These are phyloP conservation scores for Drosophila neocordata DNA, from an alignment of 1,140 invertebrate species.

Conservation along the genomic window DNA sequence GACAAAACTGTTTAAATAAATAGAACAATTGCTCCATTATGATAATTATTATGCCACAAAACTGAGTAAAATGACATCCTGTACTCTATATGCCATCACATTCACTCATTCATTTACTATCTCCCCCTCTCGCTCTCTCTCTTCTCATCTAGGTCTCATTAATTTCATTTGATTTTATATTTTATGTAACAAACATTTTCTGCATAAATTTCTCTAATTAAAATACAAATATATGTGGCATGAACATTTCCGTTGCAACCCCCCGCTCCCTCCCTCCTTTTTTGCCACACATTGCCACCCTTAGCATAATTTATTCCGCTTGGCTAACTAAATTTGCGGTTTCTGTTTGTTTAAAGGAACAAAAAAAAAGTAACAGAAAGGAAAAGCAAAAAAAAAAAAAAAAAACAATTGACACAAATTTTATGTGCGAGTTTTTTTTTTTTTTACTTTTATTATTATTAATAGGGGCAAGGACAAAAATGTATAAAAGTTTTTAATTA, in stretches of 20 bases:
- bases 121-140: background rate
- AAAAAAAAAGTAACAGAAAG: background rate
- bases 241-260: constrained; percentile 39
- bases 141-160: constrained; percentile 23
- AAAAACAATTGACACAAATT: constrained; percentile 60
- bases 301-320: constrained; percentile 64
- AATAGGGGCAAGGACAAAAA: constrained; percentile 39
- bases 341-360: constrained; percentile 46
- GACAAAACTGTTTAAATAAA: background rate
- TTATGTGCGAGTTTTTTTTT: constrained; percentile 44
- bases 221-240: constrained; percentile 54
- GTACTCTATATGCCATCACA: background rate
- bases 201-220: constrained; percentile 55
- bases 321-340: constrained; percentile 70
- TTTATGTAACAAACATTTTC: constrained; percentile 36
- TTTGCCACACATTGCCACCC: background rate
- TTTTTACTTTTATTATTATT: background rate
- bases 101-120: too few relatives aligned
- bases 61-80: constrained; percentile 36
- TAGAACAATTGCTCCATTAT: constrained; percentile 35
- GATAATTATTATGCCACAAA: constrained; percentile 51
- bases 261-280: background rate
- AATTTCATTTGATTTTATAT: constrained; percentile 56
- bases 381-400: constrained; percentile 1
- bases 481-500: constrained; percentile 69